These are phyloP conservation scores for Pasiphila rectangulata DNA, from an alignment of 2,888 invertebrate species.

Conservation along the genomic window DNA sequence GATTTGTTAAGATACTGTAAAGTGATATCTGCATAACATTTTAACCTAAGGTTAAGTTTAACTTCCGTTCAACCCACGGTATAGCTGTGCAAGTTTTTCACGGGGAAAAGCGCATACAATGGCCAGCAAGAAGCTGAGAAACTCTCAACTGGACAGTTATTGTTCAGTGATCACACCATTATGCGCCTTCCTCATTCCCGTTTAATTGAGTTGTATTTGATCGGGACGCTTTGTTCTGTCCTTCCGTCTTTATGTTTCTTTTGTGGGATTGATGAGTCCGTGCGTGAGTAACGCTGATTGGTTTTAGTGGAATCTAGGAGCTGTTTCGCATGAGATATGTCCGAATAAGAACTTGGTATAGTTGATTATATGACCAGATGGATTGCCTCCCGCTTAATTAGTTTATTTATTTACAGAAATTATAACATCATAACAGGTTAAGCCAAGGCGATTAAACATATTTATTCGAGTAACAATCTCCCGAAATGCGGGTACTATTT, in stretches of 20 bases:
- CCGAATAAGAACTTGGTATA: too few relatives aligned
- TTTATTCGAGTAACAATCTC: too few relatives aligned
- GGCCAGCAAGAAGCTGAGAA: constrained; percentile 63
- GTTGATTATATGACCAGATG: too few relatives aligned
- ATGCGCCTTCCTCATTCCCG: constrained; percentile 51
- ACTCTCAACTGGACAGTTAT: constrained; percentile 65
- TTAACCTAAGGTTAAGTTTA: background rate
- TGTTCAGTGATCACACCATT: constrained; percentile 59
- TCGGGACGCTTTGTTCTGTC: constrained; percentile 19
- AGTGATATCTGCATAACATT: too few relatives aligned
- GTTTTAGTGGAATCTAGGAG: background rate
- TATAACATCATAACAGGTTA: too few relatives aligned
- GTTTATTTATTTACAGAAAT: too few relatives aligned
- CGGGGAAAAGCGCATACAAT: constrained; percentile 71
- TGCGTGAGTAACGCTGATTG: background rate
- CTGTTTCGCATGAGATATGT: background rate
- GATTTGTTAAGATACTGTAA: too few relatives aligned
- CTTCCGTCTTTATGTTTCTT: constrained; percentile 21
- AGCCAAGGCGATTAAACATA: too few relatives aligned
- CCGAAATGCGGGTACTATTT: too few relatives aligned
- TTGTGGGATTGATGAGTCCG: constrained; percentile 15
- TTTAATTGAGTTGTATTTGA: constrained; percentile 38
- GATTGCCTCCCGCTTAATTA: too few relatives aligned
- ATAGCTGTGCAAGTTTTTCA: constrained; percentile 59
- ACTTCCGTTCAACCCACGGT: constrained; percentile 24